A percentile compares a stretch with the other conserved stretches of the same genome.
Conservation (phyloP, 1,140 invertebrate species). For the Aricia agestis region DNA sequence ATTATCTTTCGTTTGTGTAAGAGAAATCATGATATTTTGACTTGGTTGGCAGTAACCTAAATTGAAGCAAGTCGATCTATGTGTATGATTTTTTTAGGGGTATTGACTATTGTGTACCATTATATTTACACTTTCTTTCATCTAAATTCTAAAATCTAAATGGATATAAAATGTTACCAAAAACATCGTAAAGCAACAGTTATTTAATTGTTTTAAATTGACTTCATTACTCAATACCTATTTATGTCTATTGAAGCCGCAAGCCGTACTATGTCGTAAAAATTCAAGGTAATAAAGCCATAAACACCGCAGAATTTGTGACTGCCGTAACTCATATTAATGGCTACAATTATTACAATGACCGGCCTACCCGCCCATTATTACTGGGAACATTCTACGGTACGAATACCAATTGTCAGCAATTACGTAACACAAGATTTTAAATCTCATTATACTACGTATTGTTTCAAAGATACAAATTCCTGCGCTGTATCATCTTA, state of each 20-base stretch:
- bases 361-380: too few relatives aligned
- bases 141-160: too few relatives aligned
- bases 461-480: neutral
- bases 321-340: neutral
- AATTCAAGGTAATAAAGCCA: neutral
- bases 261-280: neutral
- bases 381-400: neutral
- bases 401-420: neutral
- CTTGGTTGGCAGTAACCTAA: too few relatives aligned
- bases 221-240: neutral
- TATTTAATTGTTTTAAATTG: neutral
- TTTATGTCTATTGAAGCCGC: neutral
- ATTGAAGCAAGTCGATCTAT: too few relatives aligned
- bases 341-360: neutral
- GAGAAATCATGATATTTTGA: too few relatives aligned
- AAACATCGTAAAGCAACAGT: neutral
- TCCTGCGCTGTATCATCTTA: neutral
- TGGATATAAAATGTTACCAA: too few relatives aligned
- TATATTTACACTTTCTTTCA: too few relatives aligned
- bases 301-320: neutral
- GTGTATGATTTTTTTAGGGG: too few relatives aligned
- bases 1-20: too few relatives aligned
- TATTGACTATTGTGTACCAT: too few relatives aligned
- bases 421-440: neutral
- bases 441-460: neutral